Evolutionary conservation across 2,797 vertebrate genomes (phyloP), one percentile per base, ranked within the genome.

Genomic region (Aplochiton taeniatus): DNA sequence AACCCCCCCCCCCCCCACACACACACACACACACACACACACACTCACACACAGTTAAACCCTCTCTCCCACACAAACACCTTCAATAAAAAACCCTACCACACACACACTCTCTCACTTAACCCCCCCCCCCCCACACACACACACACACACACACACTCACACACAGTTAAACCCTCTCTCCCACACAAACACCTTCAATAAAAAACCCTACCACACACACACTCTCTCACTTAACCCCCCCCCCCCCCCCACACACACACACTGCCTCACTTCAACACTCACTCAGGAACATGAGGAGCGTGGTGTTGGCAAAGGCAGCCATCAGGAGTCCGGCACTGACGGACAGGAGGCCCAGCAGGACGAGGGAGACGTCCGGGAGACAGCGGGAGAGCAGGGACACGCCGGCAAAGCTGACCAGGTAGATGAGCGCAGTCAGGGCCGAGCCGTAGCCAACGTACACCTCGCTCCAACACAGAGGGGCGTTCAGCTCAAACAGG

Each of bases 281-380:
- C 92, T 92, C 72, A 95, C 95, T 93, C 74, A 95, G 83, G 82
- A 94, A 82, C 93, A 95, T 95, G 50, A 92, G 77, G 67, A 91
- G 65, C 0, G 94, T 95, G 48, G 91, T 93, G 76, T 68, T 94
- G 61, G 93, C 89, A 75, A 95, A 94, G 10, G 88, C 88, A 16
- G 89, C 68, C 87, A 91, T 84, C 46, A 78, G 10, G 72, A 92
- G 88, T 66, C 93, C 95, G 61, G 69, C 83, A 31, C 87, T 61
- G 19, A 89, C 89, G 51, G 94, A 94, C 14, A 90, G 69, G 51
- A 94, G 90, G 0, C 94, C 94, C n/a, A 92, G 89, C 53, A 91
- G 87, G 48, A 89, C 87, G 20, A 95, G 90, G 69, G 91, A 77
- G 43, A 87, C 75, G 43, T 95, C 93, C 65, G 83, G 81, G 67